Base-by-base conservation (phyloP, 2,888 invertebrate species). In the Dryobota labecula region DNA sequence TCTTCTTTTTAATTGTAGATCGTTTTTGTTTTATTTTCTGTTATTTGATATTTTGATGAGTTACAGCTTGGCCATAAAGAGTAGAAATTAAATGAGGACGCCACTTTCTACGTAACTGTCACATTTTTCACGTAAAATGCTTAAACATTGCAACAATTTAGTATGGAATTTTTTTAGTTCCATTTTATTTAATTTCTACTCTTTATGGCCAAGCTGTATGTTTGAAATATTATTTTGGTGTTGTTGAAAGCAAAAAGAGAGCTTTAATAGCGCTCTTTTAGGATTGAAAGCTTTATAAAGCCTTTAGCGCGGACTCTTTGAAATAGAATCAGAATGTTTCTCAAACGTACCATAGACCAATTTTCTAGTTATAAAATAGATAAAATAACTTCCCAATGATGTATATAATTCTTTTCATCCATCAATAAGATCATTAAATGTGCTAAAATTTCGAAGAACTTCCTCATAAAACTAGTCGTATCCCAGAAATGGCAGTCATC, bases 401-500 rank as follows among this genome's bases (percentile, higher is more conserved):
- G 8, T 43, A 6, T 2, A 43, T 47, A 30, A 20, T n/a, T 67
- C 36, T 30, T 56, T 63, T 51, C 45, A 64, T 27, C 47, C 27
- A 51, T 36, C 38, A 57, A 60, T 43, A 45, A 63, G 33, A 51
- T 49, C 62, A 54, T 20, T 0, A 45, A 36, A 20, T 43, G 24
- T 60, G 83, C 80, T n/a, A 41, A 69, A 78, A 67, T 73, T 78
- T 71, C 47, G 20, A 57, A 53, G 64, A 77, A 82, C 57, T 61
- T 54, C 60, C 41, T 67, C 38, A 13, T 54, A 56, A 20, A 51
- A 54, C 47, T 58, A 53, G 67, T 62, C 49, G 62, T 63, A 68
- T 66, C 49, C 72, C 64, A 63, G 70, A 86, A 87, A 87, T 73
- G 78, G 85, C 78, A 67, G 84, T 89, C 87, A 89, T 86, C 78